Conservation (phyloP, 23 tunicate genomes). For the Clavelina lepadiformis region DNA sequence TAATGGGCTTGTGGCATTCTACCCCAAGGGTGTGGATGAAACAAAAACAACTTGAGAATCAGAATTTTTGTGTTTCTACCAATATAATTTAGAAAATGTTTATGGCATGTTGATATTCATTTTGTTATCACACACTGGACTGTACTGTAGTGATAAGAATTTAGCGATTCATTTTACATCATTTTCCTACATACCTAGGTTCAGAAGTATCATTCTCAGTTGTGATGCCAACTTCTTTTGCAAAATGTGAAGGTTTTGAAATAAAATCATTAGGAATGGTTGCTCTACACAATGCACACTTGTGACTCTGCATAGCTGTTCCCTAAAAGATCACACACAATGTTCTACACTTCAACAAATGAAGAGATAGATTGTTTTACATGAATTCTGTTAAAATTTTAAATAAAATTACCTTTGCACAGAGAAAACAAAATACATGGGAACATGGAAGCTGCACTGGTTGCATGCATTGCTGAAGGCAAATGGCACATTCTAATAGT, state of each 20-base stretch:
- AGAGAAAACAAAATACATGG: constrained; percentile 84
- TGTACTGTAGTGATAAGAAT: too few species aligned
- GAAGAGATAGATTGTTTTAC: background rate
- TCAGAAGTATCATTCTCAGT: background rate
- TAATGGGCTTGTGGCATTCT: too few species aligned
- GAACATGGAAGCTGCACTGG: constrained; percentile 74
- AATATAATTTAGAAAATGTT: too few species aligned
- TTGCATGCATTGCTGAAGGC: constrained; percentile 75
- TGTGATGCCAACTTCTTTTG: constrained; percentile 6
- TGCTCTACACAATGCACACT: constrained; percentile 72
- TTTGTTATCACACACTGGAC: too few species aligned
- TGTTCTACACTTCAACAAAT: background rate
- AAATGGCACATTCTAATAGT: constrained; percentile 63
- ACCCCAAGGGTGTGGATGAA: too few species aligned
- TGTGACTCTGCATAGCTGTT: constrained; percentile 68
- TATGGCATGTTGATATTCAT: too few species aligned
- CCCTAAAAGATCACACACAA: constrained; percentile 26
- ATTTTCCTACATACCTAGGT: background rate
- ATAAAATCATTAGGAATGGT: constrained; percentile 59
- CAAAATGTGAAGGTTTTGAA: constrained; percentile 48
- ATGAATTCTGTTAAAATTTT: background rate
- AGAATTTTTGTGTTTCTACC: too few species aligned
- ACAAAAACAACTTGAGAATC: too few species aligned
- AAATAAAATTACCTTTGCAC: constrained; percentile 52
- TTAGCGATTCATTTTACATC: background rate